Percentiles rank a stretch among this genome's conserved stretches.
phyloP scores from a whole-genome alignment of 2,113 vertebrate genomes.

The Columbina picui region DNA sequence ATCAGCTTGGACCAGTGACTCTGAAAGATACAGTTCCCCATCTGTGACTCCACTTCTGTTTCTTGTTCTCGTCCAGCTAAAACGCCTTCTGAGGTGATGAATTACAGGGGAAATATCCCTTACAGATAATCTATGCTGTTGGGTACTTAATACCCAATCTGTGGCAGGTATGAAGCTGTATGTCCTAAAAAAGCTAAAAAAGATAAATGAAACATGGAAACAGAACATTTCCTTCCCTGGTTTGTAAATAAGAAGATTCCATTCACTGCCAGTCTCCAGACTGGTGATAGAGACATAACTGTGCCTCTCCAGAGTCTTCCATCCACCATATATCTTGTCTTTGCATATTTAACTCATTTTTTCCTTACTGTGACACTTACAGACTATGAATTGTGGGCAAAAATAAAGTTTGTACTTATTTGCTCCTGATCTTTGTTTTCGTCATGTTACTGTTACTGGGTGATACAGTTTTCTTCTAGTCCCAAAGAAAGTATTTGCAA shows the following conservation, averaged over 20 bases:
- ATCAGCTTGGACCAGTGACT: not conserved
- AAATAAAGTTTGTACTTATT: not conserved
- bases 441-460: not conserved
- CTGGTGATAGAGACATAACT: not conserved
- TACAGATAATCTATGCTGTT: not conserved
- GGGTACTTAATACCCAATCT: not conserved
- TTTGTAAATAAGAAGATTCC: not conserved
- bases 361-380: not conserved
- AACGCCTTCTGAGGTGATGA: not conserved
- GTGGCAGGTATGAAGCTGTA: not conserved
- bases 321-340: not conserved
- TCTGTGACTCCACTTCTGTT: not conserved
- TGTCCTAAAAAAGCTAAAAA: not conserved
- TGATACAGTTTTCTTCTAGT: not conserved
- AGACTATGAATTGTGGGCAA: not conserved
- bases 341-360: not conserved
- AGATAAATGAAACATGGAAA: not conserved
- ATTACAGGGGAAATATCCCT: rapidly evolving
- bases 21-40: not conserved
- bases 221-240: rapidly evolving
- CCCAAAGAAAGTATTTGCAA: not conserved
- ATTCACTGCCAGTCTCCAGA: not conserved
- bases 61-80: not conserved
- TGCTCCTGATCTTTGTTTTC: not conserved
- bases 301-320: not conserved